Conservation (phyloP, 2,888 invertebrate genomes). For the Campaea margaritaria region DNA sequence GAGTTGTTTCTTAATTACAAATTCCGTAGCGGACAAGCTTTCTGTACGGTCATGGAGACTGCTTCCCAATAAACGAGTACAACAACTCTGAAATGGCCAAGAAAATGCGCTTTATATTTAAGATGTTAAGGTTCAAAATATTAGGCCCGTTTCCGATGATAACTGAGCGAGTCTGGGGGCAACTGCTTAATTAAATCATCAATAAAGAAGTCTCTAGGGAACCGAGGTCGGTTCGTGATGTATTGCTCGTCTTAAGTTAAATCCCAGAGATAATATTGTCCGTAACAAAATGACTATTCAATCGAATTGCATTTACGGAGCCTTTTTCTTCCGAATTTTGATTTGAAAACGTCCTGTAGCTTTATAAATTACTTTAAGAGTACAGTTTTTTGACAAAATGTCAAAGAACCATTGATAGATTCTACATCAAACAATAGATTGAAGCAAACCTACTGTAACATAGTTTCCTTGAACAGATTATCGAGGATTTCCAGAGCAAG, state of each 20-base stretch:
- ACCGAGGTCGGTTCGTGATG: constrained; percentile 51
- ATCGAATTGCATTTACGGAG: background rate
- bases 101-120: constrained; percentile 26
- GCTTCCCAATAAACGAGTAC: constrained; percentile 17
- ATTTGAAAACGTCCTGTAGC: background rate
- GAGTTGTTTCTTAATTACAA: constrained; percentile 76
- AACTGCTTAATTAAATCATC: constrained; percentile 75
- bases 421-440: background rate
- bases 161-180: constrained; percentile 56
- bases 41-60: constrained; percentile 41
- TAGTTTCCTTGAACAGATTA: constrained; percentile 53
- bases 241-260: constrained; percentile 48
- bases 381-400: no score
- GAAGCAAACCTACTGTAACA: constrained; percentile 29
- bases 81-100: background rate
- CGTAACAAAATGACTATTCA: background rate
- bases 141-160: constrained; percentile 5
- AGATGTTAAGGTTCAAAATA: constrained; percentile 23
- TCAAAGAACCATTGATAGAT: background rate
- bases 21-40: constrained; percentile 70
- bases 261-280: constrained; percentile 19
- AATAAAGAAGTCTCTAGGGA: constrained; percentile 57
- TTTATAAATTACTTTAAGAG: no score
- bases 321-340: background rate
- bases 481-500: constrained; percentile 52